Percentiles rank a stretch among this genome's conserved stretches.
These are phyloP conservation scores for Carposina sasakii DNA, from an alignment of 1,140 invertebrate species.

Conservation along the genomic window DNA sequence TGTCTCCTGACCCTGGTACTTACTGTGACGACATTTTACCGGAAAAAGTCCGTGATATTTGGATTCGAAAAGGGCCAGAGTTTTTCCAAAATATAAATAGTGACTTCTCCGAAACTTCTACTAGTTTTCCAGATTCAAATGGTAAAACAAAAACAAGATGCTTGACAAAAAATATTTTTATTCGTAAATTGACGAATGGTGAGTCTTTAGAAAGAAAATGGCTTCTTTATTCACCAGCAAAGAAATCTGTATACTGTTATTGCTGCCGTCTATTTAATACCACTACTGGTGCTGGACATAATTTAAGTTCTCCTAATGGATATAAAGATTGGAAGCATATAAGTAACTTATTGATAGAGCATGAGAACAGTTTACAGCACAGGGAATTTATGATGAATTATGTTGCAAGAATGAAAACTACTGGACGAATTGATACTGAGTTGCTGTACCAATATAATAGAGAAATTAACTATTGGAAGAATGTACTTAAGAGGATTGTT, in stretches of 20 bases:
- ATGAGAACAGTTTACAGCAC: conserved; percentile 16
- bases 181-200: conserved; percentile 25
- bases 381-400: conserved; percentile 14
- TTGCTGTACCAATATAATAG: conserved; percentile 10
- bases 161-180: conserved; percentile 25
- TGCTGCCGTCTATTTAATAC: background rate
- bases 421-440: conserved; percentile 11
- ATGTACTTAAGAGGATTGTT: conserved; percentile 7
- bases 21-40: conserved; percentile 22
- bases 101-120: conserved; percentile 20
- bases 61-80: conserved; percentile 20
- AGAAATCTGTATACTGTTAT: conserved; percentile 15
- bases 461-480: conserved; percentile 8
- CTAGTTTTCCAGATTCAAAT: conserved; percentile 17
- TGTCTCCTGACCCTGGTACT: conserved; percentile 17
- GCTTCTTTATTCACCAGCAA: conserved; percentile 21
- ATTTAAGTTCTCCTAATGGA: background rate
- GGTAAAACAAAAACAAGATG: conserved; percentile 20
- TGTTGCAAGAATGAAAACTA: conserved; percentile 13
- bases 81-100: conserved; percentile 21
- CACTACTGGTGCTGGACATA: background rate
- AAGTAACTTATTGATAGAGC: conserved; percentile 17
- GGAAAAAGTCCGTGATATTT: conserved; percentile 23
- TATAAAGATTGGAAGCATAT: conserved; percentile 22
- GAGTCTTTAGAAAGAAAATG: conserved; percentile 22